These are phyloP conservation scores for Chirona hameri DNA, from an alignment of 2,888 invertebrate genomes.

Conservation along the genomic window DNA sequence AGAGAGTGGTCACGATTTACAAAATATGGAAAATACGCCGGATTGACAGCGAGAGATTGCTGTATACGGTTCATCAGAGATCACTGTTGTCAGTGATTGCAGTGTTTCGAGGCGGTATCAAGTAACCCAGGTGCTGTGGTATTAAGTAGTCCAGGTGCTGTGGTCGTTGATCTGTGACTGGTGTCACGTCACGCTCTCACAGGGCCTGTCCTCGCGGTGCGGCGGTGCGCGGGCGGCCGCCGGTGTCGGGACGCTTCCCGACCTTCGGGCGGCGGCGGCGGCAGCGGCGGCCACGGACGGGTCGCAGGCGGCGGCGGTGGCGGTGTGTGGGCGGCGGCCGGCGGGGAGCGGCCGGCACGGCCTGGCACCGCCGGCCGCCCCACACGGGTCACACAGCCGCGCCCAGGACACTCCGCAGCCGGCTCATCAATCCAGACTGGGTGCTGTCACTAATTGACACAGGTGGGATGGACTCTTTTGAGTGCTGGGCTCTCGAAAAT, in stretches of 20 bases:
- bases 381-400: neutral
- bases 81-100: no score
- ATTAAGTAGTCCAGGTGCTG: no score
- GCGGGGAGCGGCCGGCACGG: neutral
- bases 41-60: no score
- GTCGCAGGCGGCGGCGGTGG: neutral
- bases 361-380: neutral
- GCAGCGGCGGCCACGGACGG: neutral
- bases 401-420: neutral
- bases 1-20: no score
- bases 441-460: no score
- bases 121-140: neutral
- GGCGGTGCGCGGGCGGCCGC: neutral
- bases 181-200: neutral
- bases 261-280: neutral
- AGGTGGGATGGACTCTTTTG: no score
- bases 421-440: no score
- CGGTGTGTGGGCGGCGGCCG: neutral
- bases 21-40: no score
- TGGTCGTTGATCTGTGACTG: neutral
- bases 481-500: no score
- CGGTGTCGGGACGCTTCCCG: neutral
- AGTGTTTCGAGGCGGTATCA: no score
- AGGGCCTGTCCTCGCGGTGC: neutral
- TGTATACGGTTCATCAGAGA: no score